These are phyloP conservation scores for Drosophila greeni DNA, from an alignment of 2,888 invertebrate genomes.

Conservation along the genomic window DNA sequence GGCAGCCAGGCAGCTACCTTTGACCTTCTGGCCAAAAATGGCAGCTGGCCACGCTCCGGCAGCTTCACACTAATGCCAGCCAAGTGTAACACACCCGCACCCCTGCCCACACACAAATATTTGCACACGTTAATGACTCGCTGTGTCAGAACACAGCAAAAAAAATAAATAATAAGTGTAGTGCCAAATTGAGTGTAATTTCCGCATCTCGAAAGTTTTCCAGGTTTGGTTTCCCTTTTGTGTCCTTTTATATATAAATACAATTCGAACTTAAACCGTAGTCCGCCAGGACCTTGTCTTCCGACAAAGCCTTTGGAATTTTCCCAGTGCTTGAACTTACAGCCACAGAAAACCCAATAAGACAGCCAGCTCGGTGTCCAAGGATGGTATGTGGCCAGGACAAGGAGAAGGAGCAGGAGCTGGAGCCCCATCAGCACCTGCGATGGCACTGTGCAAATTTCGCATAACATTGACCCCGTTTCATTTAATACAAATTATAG, in stretches of 20 bases:
- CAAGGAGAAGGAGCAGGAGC: neutral
- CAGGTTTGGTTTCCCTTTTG: neutral
- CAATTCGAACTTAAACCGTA: neutral
- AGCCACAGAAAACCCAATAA: slow-evolving; percentile 27
- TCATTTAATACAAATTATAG: slow-evolving; percentile 55
- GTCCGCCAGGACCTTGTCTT: neutral
- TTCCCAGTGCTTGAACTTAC: neutral
- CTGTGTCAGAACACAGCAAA: slow-evolving; percentile 18
- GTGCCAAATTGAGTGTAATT: neutral
- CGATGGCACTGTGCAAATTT: slow-evolving; percentile 35
- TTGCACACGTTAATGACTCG: slow-evolving; percentile 67
- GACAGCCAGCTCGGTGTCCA: slow-evolving; percentile 18
- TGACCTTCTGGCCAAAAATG: slow-evolving; percentile 64
- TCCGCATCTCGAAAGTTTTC: neutral
- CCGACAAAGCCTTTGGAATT: neutral
- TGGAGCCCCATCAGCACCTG: slow-evolving; percentile 19
- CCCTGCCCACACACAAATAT: slow-evolving; percentile 53
- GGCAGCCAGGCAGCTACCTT: slow-evolving; percentile 40
- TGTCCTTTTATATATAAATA: neutral
- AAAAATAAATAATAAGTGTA: neutral
- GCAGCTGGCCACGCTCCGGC: slow-evolving; percentile 48
- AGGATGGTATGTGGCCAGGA: neutral
- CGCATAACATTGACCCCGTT: slow-evolving; percentile 65
- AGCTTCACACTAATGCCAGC: slow-evolving; percentile 50
- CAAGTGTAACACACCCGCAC: slow-evolving; percentile 21